A percentile compares a stretch with the other conserved stretches of the same genome.
Conservation (phyloP, 2,888 invertebrate species). For the Cryptocephalus primarius region DNA sequence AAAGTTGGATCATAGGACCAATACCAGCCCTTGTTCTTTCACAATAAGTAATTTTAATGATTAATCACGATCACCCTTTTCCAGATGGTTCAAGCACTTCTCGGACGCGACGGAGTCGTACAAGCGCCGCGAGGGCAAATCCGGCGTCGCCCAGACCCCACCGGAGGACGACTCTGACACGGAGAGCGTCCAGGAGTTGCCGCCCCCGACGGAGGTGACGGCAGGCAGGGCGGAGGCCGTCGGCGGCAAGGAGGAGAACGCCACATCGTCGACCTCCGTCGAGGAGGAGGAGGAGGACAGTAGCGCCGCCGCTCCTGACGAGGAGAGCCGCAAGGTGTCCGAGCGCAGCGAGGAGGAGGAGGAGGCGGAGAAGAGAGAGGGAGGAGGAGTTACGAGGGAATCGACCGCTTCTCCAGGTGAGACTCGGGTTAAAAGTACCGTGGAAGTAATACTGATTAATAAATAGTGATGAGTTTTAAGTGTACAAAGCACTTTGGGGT, state of each 20-base stretch:
- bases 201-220: constrained; percentile 10
- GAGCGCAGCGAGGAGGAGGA: not conserved
- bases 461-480: too few relatives aligned
- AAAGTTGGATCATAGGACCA: too few relatives aligned
- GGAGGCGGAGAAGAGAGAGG: not conserved
- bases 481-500: too few relatives aligned
- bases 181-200: constrained; percentile 14
- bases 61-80: constrained; percentile 4
- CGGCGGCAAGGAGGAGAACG: constrained; percentile 6
- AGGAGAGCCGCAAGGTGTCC: too few relatives aligned
- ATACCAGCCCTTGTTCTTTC: too few relatives aligned
- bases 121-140: constrained; percentile 30
- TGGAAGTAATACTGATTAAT: too few relatives aligned
- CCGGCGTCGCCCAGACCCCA: constrained; percentile 5
- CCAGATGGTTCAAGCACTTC: constrained; percentile 23
- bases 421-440: not conserved
- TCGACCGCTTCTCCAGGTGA: constrained; percentile 5
- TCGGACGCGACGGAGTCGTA: constrained; percentile 20
- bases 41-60: too few relatives aligned
- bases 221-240: constrained; percentile 11
- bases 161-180: constrained; percentile 13
- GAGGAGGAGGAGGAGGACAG: constrained; percentile 1
- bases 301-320: not conserved
- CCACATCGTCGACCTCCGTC: constrained; percentile 1
- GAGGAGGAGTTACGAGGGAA: not conserved